These are phyloP conservation scores for Orthosia gracilis DNA, from an alignment of 2,888 invertebrate genomes.

Conservation along the genomic window DNA sequence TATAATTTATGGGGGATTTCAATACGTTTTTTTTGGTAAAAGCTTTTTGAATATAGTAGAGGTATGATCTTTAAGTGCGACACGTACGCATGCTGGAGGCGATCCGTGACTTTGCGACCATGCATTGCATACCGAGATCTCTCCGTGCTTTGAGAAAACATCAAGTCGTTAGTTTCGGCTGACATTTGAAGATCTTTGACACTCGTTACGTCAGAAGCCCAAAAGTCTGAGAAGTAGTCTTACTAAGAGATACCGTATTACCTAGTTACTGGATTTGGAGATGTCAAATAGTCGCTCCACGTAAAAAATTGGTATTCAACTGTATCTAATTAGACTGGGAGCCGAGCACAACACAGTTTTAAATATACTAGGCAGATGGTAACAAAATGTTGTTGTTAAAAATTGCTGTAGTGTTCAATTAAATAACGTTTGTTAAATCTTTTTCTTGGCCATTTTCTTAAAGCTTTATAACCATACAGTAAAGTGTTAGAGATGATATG, in stretches of 20 bases:
- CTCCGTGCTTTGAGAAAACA: no score
- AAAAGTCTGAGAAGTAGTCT: no score
- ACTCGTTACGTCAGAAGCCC: no score
- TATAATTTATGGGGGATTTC: slow-evolving; percentile 22
- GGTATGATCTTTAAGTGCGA: no score
- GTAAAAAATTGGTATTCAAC: background rate
- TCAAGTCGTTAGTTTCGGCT: no score
- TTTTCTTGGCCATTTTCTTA: background rate
- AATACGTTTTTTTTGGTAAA: background rate
- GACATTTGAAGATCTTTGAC: no score
- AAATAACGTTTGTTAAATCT: no score
- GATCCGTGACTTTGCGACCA: no score
- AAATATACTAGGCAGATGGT: background rate
- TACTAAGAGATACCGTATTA: background rate
- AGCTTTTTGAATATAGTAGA: background rate
- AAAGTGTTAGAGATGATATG: slow-evolving; percentile 5
- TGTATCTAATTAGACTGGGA: background rate
- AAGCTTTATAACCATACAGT: background rate
- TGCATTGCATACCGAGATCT: no score
- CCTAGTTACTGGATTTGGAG: background rate
- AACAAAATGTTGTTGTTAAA: background rate
- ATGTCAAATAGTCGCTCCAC: background rate
- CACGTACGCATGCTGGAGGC: no score
- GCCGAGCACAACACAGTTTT: background rate
- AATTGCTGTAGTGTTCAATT: background rate